Evolutionary conservation across 2,113 vertebrate species (phyloP), one percentile per base, ranked within the genome.

Genomic region (Saimiri boliviensis): DNA sequence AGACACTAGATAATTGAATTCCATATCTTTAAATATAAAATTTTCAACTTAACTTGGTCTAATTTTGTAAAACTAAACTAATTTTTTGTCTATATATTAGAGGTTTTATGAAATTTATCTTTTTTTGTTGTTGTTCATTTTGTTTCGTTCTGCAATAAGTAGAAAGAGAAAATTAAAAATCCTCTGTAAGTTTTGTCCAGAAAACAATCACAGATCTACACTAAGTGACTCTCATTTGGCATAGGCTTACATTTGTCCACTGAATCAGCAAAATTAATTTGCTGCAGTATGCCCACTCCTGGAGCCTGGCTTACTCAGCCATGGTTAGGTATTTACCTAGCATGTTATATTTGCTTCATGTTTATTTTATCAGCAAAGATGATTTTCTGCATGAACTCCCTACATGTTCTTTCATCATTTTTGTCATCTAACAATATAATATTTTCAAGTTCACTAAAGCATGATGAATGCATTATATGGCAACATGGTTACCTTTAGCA

Each of bases 401-500:
- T 81, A 10, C 60, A 14, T 76, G 74, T 49, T 76, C 82, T 89
- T 94, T 95, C 25, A 93, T 87, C 86, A 89, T 40, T 77, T 89
- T 94, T 97, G 96, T 97, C 95, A 97, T 80, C 96, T 95, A 95
- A 96, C 93, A 97, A 95, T 68, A 93, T n/a, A 86, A 54, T 91
- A 97, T 95, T 97, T 97, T 97, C 96, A 92, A 94, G 97, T 94
- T 97, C 96, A 97, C 74, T 94, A 94, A 97, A 97, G 95, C 93
- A 58, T 35, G 74, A 63, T 84, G 80, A 92, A 96, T 83, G 47
- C 19, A 94, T 95, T 97, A 83, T 83, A 86, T 14, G 77, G 80
- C 40, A 91, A 86, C 86, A 96, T 1, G n/a, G 63, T 86, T 30
- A 47, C 84, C 92, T 92, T 93, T 27, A 84, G 84, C 52, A 95